Conservation (phyloP, 2,888 invertebrate species). For the Chymomyza procnemis region DNA sequence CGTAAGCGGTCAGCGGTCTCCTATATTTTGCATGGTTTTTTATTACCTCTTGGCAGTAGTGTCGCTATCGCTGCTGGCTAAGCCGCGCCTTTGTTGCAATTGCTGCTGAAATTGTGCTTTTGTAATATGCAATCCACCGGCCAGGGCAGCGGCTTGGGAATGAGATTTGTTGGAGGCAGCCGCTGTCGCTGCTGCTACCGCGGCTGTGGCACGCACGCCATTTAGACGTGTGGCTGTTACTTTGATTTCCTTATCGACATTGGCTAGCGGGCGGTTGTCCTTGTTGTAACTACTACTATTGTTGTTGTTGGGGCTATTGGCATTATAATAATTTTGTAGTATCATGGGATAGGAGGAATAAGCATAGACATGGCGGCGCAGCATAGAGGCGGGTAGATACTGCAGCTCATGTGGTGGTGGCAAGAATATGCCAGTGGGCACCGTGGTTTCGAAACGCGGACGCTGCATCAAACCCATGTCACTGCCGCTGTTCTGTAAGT, state of each 20-base stretch:
- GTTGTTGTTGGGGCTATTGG: conserved; percentile 36
- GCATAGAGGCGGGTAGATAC: conserved; percentile 66
- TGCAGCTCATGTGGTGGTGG: conserved; percentile 84
- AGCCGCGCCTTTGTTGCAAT: conserved; percentile 58
- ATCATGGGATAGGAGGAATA: conserved; percentile 83
- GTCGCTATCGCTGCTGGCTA: conserved; percentile 39
- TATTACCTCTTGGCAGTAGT: conserved; percentile 65
- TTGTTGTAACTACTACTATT: conserved; percentile 26
- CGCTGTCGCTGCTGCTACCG: conserved; percentile 57
- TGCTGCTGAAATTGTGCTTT: conserved; percentile 74
- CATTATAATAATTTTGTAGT: conserved; percentile 56
- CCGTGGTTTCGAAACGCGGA: conserved; percentile 88
- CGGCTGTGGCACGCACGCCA: conserved; percentile 63
- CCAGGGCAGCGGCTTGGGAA: conserved; percentile 30
- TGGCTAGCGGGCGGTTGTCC: conserved; percentile 22
- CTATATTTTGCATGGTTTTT: conserved; percentile 45
- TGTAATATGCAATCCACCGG: conserved; percentile 62
- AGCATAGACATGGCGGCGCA: conserved; percentile 81
- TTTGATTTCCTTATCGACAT: conserved; percentile 41
- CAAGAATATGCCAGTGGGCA: conserved; percentile 87
- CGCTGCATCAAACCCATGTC: conserved; percentile 65
- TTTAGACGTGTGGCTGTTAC: conserved; percentile 46
- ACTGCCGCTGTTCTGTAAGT: background rate
- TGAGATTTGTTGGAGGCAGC: conserved; percentile 9
- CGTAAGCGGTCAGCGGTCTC: background rate